phyloP scores from a whole-genome alignment of 2,888 invertebrate species.

The Saturnia pavonia region DNA sequence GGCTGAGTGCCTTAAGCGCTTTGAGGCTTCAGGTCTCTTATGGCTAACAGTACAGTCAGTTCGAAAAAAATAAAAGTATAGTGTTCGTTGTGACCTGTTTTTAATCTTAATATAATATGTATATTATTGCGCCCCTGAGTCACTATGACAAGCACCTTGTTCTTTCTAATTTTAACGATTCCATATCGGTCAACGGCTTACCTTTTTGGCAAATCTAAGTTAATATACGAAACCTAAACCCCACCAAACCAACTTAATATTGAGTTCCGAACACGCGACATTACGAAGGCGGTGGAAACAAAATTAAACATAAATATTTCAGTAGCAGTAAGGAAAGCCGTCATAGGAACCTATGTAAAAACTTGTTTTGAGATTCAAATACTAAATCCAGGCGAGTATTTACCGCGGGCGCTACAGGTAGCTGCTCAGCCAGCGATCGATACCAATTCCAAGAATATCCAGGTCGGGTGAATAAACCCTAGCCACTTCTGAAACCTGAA shows the following conservation, averaged over 20 bases:
- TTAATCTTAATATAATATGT: too few relatives aligned
- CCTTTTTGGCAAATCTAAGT: background rate
- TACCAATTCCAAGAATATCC: constrained; percentile 16
- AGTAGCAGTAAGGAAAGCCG: background rate
- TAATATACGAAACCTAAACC: background rate
- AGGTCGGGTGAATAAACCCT: constrained; percentile 22
- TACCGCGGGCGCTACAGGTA: constrained; percentile 9
- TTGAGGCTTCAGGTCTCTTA: too few relatives aligned
- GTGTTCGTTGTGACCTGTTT: too few relatives aligned
- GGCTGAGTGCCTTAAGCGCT: too few relatives aligned
- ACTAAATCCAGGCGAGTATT: constrained; percentile 15
- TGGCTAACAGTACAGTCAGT: too few relatives aligned
- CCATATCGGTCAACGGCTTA: background rate
- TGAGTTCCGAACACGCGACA: background rate
- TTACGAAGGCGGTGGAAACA: background rate
- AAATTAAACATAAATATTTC: background rate
- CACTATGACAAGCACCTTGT: too few relatives aligned
- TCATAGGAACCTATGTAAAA: background rate
- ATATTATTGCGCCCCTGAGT: too few relatives aligned
- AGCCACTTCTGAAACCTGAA: constrained; percentile 6
- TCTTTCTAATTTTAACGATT: background rate
- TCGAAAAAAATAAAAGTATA: too few relatives aligned
- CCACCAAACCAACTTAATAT: background rate
- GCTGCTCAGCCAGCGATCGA: constrained; percentile 17
- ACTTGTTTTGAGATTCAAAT: background rate